phyloP scores from a whole-genome alignment of 2,888 invertebrate species.

The Lasioglossum oenotherae region DNA sequence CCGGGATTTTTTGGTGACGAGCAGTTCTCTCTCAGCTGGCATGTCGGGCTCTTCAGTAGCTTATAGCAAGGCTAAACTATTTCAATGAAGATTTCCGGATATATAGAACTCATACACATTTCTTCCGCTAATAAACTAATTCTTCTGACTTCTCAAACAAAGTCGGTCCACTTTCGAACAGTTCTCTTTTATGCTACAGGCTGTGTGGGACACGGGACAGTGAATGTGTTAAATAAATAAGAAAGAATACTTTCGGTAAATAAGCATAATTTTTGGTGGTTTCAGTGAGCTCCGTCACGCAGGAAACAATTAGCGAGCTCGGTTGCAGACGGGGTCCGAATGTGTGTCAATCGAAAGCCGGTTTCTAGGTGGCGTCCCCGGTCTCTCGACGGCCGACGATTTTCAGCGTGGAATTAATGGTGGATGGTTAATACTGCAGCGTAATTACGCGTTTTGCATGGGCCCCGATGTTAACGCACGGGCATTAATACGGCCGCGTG shows the following conservation, averaged over 20 bases:
- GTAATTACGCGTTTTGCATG: constrained; percentile 48
- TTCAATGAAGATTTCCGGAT: too few species aligned
- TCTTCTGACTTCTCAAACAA: neutral
- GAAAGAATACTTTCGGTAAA: neutral
- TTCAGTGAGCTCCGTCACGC: constrained; percentile 22
- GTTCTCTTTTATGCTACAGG: neutral
- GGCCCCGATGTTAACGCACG: constrained; percentile 31
- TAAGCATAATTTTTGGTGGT: neutral
- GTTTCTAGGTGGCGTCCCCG: constrained; percentile 59
- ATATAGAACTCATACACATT: too few species aligned
- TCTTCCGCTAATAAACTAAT: too few species aligned
- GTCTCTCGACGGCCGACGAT: constrained; percentile 42
- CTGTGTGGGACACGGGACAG: neutral
- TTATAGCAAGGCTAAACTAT: too few species aligned
- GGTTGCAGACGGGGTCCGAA: constrained; percentile 29
- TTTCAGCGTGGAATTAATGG: constrained; percentile 48
- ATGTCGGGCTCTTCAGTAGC: too few species aligned
- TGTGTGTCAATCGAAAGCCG: constrained; percentile 69
- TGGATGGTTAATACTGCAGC: constrained; percentile 43
- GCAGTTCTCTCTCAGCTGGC: neutral
- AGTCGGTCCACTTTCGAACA: neutral
- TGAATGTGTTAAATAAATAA: neutral
- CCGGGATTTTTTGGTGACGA: neutral
- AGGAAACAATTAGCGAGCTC: constrained; percentile 52
- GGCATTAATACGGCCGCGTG: constrained; percentile 44